Evolutionary conservation across 2,113 vertebrate species (phyloP), one percentile per base, ranked within the genome.

Genomic region (Neomonachus schauinslandi): DNA sequence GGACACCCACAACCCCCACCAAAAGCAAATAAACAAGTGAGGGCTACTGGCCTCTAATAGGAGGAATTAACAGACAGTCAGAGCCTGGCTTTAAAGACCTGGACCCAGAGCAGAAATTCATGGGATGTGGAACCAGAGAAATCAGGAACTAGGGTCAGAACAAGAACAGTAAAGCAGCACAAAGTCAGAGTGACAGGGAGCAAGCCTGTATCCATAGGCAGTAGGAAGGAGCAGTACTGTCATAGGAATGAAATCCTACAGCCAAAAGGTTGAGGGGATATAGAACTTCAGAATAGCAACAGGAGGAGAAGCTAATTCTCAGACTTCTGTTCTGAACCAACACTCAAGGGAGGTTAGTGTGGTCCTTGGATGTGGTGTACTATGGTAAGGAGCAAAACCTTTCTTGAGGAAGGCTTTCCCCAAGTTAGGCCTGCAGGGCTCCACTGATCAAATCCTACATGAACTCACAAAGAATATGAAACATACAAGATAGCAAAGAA

Each of bases 21-120:
- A 57, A 92, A 87, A 94, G 26, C 33, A 84, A 94, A 65, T 33
- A 87, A 55, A 51, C 49, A 87, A 91, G 63, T 46, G 59, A 77
- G 26, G 94, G 51, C 13, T 69, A 61, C 19, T 36, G 36, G 71
- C 49, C 49, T 88, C 57, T 63, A 83, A 82, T 2, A 19, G n/a
- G 24, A 90, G 21, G 51, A 88, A 33, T 14, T 49, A 84, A 2
- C 11, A 26, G 46, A 39, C 8, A 67, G 39, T 76, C 69, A 59
- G 65, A 91, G 8, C 16, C n/a, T 57, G 49, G 31, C 31, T 94
- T 92, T 63, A 13, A 22, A 71, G 42, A 31, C 28, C 26, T 84
- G 5, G 49, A 89, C 39, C 2, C 61, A 89, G 26, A 59, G 24
- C 3, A 91, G 69, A 96, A 93, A 69, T 95, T 69, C 67, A 74